A percentile compares a stretch with the other conserved stretches of the same genome.
Conservation (phyloP, 1,140 invertebrate species). For the Drosophila aff. region DNA sequence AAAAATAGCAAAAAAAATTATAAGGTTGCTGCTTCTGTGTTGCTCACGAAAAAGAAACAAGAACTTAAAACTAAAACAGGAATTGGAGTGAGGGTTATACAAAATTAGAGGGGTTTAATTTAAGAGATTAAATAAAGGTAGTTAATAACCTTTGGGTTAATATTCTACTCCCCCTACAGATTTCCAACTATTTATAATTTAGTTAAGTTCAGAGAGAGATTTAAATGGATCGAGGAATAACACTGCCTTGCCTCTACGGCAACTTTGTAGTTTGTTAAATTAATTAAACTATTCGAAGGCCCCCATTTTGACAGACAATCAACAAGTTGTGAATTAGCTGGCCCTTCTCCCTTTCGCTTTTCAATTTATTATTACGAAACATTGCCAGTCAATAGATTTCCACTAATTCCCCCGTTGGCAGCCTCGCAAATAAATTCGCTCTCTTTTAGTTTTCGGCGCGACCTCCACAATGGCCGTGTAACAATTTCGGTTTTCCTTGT, state of each 20-base stretch:
- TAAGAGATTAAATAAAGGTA: not conserved
- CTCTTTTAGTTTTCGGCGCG: slow-evolving; percentile 52
- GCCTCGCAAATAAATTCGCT: slow-evolving; percentile 30
- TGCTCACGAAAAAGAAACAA: not conserved
- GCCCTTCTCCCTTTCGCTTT: slow-evolving; percentile 2
- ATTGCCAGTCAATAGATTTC: slow-evolving; percentile 24
- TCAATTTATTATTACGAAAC: slow-evolving; percentile 45
- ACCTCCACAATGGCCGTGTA: slow-evolving; percentile 81
- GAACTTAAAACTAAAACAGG: not conserved
- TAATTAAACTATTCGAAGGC: not conserved
- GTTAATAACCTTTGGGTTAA: not conserved
- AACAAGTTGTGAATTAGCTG: slow-evolving; percentile 41
- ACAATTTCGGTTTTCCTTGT: slow-evolving; percentile 66
- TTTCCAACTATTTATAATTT: not conserved
- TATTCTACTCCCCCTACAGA: not conserved
- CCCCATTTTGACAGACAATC: slow-evolving; percentile 2
- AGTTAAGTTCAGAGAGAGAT: not conserved
- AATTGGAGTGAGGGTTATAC: not conserved
- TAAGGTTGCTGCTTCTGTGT: slow-evolving; percentile 4
- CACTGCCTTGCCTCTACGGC: not conserved
- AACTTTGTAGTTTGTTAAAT: not conserved
- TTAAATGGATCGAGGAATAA: not conserved
- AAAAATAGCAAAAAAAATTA: slow-evolving; percentile 31
- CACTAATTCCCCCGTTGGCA: slow-evolving; percentile 45
- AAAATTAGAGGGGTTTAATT: not conserved